phyloP scores from a whole-genome alignment of 2,888 invertebrate species.

The Galeruca laticollis region DNA sequence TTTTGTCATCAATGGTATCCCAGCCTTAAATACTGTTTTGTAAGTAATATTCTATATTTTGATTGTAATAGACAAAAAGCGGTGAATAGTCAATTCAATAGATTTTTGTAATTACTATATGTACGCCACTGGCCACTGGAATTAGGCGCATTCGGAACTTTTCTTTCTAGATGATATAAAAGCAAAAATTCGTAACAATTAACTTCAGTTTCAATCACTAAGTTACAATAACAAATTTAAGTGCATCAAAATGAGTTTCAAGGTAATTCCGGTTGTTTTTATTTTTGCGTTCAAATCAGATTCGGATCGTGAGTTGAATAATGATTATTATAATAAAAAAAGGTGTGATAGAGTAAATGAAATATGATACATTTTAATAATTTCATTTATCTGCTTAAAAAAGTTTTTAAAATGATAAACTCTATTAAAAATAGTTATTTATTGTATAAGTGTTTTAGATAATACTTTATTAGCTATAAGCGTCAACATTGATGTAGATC shows the following conservation, averaged over 20 bases:
- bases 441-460: too few relatives aligned
- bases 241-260: constrained; percentile 53
- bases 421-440: too few relatives aligned
- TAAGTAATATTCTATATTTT: not conserved
- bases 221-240: constrained; percentile 39
- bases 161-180: constrained; percentile 50
- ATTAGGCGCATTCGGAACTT: constrained; percentile 16
- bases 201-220: constrained; percentile 48
- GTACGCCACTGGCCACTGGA: constrained; percentile 14
- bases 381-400: too few relatives aligned
- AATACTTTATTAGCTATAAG: too few relatives aligned
- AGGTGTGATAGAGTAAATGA: not conserved
- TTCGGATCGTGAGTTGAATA: not conserved
- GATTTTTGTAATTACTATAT: too few relatives aligned
- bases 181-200: constrained; percentile 49
- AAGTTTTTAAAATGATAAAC: too few relatives aligned
- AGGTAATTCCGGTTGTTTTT: constrained; percentile 49
- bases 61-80: too few relatives aligned
- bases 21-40: too few relatives aligned
- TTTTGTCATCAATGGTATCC: too few relatives aligned
- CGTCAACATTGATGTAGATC: too few relatives aligned
- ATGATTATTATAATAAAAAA: constrained; percentile 3
- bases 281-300: not conserved
- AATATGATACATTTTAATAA: too few relatives aligned
- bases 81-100: too few relatives aligned